Evolutionary conservation across 2,888 invertebrate genomes (phyloP), one percentile per base, ranked within the genome.

Genomic region (Timema cristinae): DNA sequence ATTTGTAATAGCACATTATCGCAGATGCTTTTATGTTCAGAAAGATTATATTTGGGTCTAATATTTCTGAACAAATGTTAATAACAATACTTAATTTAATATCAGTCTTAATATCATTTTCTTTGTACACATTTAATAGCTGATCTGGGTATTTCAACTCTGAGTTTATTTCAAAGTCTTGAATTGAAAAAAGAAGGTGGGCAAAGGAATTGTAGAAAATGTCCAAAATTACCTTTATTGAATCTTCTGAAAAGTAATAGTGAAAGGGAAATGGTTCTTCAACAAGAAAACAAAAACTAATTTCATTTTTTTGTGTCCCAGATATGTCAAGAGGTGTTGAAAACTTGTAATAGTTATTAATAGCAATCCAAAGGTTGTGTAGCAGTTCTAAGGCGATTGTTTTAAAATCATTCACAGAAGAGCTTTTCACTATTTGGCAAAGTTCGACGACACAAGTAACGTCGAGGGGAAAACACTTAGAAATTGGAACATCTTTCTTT

Each of bases 51-150:
- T 73, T 72, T 7, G 77, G 76, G 69, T 79, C 78, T 7, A 80
- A 68, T 16, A 79, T 67, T 73, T 78, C 77, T 11, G 77, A 81
- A 77, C 77, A 80, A 75, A 77, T 77, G 73, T 77, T 81, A 77
- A 77, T 79, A 78, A 79, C 69, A 77, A 81, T 81, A 76, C 81
- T 82, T 15, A 84, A 76, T 79, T 79, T 66, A 80, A 79, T 73
- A 72, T 81, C 78, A 16, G 78, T 75, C 6, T 78, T 50, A 48
- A 81, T 73, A 10, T 68, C 74, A 51, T 76, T 74, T 69, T 76
- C 78, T n/a, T 74, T 71, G 59, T 76, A 77, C 47, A 72, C 71
- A 50, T 51, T n/a, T 11, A 49, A 47, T 15, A 74, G 52, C 52
- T 69, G 50, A 49, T 71, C 69, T 48, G 71, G 72, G 32, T 32